Base-by-base conservation (phyloP, 1,140 invertebrate genomes). In the Pogonognathellus flavescens region DNA sequence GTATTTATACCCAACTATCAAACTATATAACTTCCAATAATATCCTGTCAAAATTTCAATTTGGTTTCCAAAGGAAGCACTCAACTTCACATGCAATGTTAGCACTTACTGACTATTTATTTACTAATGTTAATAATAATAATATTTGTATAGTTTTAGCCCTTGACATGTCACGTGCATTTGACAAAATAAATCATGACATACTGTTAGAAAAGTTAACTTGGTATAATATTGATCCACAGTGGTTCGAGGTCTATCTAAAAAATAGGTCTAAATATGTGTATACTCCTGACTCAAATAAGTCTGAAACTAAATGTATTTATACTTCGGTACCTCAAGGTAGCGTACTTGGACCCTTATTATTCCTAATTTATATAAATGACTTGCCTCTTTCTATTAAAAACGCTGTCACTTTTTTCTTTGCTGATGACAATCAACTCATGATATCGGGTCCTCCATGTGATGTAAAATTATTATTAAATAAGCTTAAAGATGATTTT, bases 321-420 rank as follows among this genome's bases (percentile, higher is more conserved):
- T 66, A 9, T 41, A 60, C n/a, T 13, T 70, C 70, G 18, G 20
- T 86, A 0, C 41, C 76, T 4, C 86, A 86, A 49, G 86, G 86
- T 9, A 41, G 11, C 0, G 22, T 55, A 8, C 25, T 84, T 0
- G 60, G 72, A 41, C 31, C n/a, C n/a, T n/a, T n/a, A n/a, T n/a
- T n/a, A n/a, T n/a, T n/a, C n/a, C n/a, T n/a, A n/a, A n/a, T n/a
- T n/a, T n/a, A n/a, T n/a, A n/a, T n/a, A n/a, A n/a, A n/a, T n/a
- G n/a, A n/a, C n/a, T n/a, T n/a, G n/a, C 83, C 86, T 3, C n/a
- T 41, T 16, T 31, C 14, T 59, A 70, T 84, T n/a, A 66, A 53
- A 52, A 22, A 86, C 18, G 13, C 18, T 25, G 1, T 66, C 9
- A 57, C 41, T 4, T 52, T 72, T 59, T 10, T 82, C 2, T 86